A percentile compares a stretch with the other conserved stretches of the same genome.
Evolutionary conservation across 92 coral and sea anemone species (phyloP).

Genomic region (Micromussa lordhowensis): DNA sequence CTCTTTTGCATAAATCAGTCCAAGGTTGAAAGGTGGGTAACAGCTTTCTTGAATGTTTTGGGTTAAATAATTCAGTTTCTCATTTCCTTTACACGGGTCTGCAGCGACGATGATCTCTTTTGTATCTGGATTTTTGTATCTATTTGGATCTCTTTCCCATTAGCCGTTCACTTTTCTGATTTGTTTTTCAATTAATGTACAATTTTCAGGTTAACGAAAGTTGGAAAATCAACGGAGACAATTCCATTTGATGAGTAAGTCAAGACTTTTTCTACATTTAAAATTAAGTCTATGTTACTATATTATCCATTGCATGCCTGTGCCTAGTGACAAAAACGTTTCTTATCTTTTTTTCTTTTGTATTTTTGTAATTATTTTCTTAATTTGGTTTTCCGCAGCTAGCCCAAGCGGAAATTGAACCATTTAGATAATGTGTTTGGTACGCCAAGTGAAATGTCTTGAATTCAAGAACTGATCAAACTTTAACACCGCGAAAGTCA

Average conservation of each 20-base stretch:
- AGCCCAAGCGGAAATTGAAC: too few species aligned
- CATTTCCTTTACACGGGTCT: too few species aligned
- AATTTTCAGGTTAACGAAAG: constrained; percentile 60
- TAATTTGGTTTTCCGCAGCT: too few species aligned
- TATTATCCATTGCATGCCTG: neutral
- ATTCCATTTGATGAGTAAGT: constrained; percentile 84
- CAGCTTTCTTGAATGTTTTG: neutral
- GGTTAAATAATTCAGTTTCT: too few species aligned
- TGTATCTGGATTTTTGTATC: too few species aligned
- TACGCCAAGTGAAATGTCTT: too few species aligned
- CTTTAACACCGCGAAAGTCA: too few species aligned
- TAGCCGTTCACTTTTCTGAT: neutral
- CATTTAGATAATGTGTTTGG: too few species aligned
- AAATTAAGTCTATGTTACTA: neutral
- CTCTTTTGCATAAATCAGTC: constrained; percentile 27
- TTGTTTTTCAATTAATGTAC: neutral
- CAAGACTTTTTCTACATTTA: neutral
- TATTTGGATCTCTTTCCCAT: neutral
- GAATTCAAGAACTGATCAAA: too few species aligned
- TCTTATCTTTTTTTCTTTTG: too few species aligned
- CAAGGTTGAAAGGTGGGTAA: constrained; percentile 61
- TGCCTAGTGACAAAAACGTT: neutral
- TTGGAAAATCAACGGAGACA: constrained; percentile 81
- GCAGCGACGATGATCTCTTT: too few species aligned
- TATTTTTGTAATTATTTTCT: too few species aligned